Base-by-base conservation (phyloP, 64 coral and sea anemone species). In the Orbicella faveolata region DNA sequence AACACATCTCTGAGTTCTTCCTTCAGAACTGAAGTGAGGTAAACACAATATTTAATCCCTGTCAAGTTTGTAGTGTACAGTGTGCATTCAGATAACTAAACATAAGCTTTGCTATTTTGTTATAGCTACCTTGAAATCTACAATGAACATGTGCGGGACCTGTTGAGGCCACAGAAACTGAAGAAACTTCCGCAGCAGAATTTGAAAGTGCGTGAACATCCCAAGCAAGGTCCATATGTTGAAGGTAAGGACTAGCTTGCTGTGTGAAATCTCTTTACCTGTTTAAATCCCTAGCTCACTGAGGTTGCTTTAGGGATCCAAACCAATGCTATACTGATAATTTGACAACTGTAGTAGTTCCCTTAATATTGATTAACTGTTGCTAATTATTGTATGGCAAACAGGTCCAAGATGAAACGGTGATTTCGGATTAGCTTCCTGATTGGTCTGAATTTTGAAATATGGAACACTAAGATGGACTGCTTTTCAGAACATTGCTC, bases 11-110 rank as follows among this genome's bases (percentile, higher is more conserved):
- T 82, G 44, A 92, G 78, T 75, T 90, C 81, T 73, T 95, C 96
- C 75, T 98, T 98, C 63, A 87, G 96, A 90, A 95, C 93, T 78
- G 96, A 98, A 87, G 96, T 98, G 52, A 98, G 96, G 96, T 98
- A 86, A 83, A 25, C 52, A 90, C 8, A 23, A 25, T 8, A 79
- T 79, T 62, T 14, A 15, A 33, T 48, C 18, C 30, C 39, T 80
- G 9, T 80, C 61, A 78, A 48, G 3, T 21, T 0, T 48, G 55
- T 16, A 68, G 18, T 23, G 65, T 8, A 68, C 65, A 68, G 65
- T 25, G 23, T 68, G 21, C 65, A 25, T 25, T 7, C 23, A 7
- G 4, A 21, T 68, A 68, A 16, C 23, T 25, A 25, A 67, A 19
- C 23, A 25, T 70, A 0, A 10, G 9, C 1, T 81, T 54, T 61